Conservation (phyloP, 2,888 invertebrate species). For the Dynastes grantii region DNA sequence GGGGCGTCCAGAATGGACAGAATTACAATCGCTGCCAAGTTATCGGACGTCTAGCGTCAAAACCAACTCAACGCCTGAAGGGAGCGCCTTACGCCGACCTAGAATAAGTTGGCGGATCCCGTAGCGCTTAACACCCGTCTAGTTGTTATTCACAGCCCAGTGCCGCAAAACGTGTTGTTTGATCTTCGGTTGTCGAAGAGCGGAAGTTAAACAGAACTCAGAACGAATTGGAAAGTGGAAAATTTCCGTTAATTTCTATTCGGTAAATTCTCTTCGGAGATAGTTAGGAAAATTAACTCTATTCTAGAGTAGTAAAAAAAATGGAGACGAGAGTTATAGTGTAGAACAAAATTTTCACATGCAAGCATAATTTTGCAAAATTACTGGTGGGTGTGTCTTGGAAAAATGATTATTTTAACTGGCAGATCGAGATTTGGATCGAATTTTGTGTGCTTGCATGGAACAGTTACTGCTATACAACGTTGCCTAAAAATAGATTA, state of each 20-base stretch:
- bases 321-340: too few relatives aligned
- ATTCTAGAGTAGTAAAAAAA: too few relatives aligned
- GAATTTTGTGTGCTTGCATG: too few relatives aligned
- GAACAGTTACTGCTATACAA: too few relatives aligned
- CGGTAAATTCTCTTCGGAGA: not conserved
- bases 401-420: too few relatives aligned
- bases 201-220: not conserved
- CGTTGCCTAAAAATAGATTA: too few relatives aligned
- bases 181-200: not conserved
- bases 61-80: not conserved
- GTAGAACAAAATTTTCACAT: too few relatives aligned
- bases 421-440: too few relatives aligned
- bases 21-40: not conserved
- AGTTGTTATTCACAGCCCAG: not conserved
- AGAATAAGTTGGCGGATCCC: not conserved
- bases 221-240: not conserved
- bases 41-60: not conserved
- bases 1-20: not conserved
- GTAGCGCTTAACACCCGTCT: conserved; percentile 5
- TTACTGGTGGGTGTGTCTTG: too few relatives aligned
- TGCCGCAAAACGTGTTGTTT: not conserved
- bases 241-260: not conserved
- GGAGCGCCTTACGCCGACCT: not conserved
- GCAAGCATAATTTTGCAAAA: too few relatives aligned
- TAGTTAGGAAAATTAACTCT: too few relatives aligned